Evolutionary conservation across 2,797 vertebrate species (phyloP), one percentile per base, ranked within the genome.

Genomic region (Streptopelia turtur): DNA sequence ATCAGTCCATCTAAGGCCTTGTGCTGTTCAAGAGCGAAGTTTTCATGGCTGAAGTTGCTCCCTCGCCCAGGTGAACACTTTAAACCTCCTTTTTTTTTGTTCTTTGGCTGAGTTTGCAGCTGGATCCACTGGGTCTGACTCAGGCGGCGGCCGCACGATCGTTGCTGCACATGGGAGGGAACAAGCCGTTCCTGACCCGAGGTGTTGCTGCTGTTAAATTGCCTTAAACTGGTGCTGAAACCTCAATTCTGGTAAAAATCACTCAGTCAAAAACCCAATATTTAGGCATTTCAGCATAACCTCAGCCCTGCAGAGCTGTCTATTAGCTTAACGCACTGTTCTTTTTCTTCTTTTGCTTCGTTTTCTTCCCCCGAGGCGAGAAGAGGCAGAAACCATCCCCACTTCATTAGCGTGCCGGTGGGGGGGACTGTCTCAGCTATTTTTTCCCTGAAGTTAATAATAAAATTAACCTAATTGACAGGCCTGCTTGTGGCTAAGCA

Each of bases 211-310:
- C 84, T 47, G 43, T 45, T 45, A 79, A 83, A 84, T 84, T 84
- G 79, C 60, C 60, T 83, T 76, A 1, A 70, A 43, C 43, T 6
- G 49, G 55, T 95, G 93, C 56, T 0, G 28, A 92, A 95, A 95
- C 81, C 77, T 60, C 72, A 1, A 21, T 70, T 43, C 33, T 23
- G 69, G 57, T 70, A 2, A 23, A 70, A 92, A 60, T 21, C n/a
- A 7, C 53, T 37, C 3, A 23, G 49, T 79, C 92, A 92, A 72
- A 89, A 94, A 91, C 60, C 71, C 84, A 81, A 82, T 69, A 93
- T 93, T 96, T 93, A 92, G 90, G 81, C 75, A 92, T 93, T 96
- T 95, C 93, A 74, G 72, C 23, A 7, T 96, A 96, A 94, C 95
- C 95, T 90, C 86, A 92, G 89, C 83, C 68, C 90, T 6, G 82